These are phyloP conservation scores for Antigone vipio DNA, from an alignment of 2,113 vertebrate species.

Conservation along the genomic window DNA sequence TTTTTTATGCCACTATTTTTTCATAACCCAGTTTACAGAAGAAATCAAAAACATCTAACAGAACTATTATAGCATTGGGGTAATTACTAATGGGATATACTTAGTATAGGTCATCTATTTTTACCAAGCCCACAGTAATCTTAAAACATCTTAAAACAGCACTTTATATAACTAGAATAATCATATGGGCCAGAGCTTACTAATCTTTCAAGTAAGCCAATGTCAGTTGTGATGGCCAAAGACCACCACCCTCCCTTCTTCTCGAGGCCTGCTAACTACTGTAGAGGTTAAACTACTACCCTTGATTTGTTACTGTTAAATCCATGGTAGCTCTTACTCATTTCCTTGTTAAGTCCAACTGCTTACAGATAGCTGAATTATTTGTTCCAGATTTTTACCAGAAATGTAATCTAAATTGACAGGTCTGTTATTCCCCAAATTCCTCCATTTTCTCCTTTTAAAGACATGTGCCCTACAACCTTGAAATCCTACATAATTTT, in stretches of 20 bases:
- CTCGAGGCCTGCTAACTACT: not conserved
- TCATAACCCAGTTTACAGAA: not conserved
- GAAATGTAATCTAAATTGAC: not conserved
- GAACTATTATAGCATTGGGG: not conserved
- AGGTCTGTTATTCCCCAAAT: not conserved
- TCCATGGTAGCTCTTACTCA: not conserved
- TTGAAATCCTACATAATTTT: not conserved
- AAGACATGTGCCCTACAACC: not conserved
- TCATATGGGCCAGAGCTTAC: not conserved
- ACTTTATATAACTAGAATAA: conserved; percentile 28
- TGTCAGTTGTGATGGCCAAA: not conserved
- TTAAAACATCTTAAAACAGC: not conserved
- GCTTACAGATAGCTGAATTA: not conserved
- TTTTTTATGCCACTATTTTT: not conserved
- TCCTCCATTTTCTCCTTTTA: not conserved
- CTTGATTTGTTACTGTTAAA: not conserved
- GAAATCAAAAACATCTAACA: not conserved
- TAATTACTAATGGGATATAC: not conserved
- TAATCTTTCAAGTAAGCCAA: not conserved
- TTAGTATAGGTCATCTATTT: conserved; percentile 28
- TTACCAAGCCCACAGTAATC: conserved; percentile 9
- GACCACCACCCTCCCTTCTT: not conserved
- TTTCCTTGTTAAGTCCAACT: not conserved
- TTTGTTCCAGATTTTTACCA: not conserved
- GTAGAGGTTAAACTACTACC: not conserved